These are phyloP conservation scores for Misgurnus mizolepis DNA, from an alignment of 2,113 vertebrate genomes.

Conservation along the genomic window DNA sequence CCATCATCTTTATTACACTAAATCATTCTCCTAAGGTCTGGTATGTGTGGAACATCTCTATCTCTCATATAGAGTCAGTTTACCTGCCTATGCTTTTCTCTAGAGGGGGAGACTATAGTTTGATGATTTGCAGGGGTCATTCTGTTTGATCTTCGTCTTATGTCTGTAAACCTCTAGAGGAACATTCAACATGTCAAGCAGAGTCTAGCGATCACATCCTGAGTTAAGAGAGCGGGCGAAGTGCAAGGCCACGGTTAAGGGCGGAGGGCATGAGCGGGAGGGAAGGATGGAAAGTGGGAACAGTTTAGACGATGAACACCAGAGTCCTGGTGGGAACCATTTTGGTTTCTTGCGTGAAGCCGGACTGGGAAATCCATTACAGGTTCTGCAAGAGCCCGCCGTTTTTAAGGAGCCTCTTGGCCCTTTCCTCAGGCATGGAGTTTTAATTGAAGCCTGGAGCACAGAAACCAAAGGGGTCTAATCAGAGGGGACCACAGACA, in stretches of 20 bases:
- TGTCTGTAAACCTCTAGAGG: slow-evolving; percentile 67
- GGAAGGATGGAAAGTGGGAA: slow-evolving; percentile 10
- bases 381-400: slow-evolving; percentile 38
- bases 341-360: slow-evolving; percentile 35
- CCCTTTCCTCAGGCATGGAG: slow-evolving; percentile 40
- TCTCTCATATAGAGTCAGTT: slow-evolving; percentile 54
- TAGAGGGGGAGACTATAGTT: slow-evolving; percentile 47
- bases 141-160: slow-evolving; percentile 70
- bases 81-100: slow-evolving; percentile 54
- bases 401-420: slow-evolving; percentile 51
- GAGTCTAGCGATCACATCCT: slow-evolving; percentile 64
- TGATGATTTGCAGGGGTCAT: slow-evolving; percentile 61
- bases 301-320: slow-evolving; percentile 43
- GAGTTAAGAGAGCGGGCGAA: slow-evolving; percentile 45
- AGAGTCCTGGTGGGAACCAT: slow-evolving; percentile 37
- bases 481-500: slow-evolving; percentile 36
- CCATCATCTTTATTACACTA: not conserved
- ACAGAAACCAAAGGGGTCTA: slow-evolving; percentile 44
- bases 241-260: slow-evolving; percentile 57
- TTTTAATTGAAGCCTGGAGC: slow-evolving; percentile 58
- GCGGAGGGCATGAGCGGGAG: not conserved
- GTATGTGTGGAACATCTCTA: slow-evolving; percentile 61
- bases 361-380: slow-evolving; percentile 58
- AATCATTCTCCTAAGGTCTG: not conserved
- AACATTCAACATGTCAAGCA: slow-evolving; percentile 53